These are phyloP conservation scores for Hyles vespertilio DNA, from an alignment of 1,140 invertebrate genomes.

Conservation along the genomic window DNA sequence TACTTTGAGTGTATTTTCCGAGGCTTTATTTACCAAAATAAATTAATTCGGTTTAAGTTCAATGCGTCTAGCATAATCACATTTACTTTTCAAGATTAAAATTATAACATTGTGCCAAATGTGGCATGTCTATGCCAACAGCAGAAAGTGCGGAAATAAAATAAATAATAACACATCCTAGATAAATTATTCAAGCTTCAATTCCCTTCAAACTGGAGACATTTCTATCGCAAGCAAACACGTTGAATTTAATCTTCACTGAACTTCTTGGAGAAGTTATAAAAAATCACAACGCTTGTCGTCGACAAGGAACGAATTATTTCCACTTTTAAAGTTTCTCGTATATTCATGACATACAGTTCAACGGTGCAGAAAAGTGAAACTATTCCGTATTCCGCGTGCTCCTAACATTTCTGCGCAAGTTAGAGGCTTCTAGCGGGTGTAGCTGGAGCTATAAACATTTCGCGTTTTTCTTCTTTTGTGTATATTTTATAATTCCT, in stretches of 20 bases:
- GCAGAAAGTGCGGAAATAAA: too few relatives aligned
- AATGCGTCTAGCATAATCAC: too few relatives aligned
- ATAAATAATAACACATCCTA: too few relatives aligned
- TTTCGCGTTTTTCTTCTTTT: too few relatives aligned
- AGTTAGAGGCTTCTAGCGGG: constrained; percentile 24
- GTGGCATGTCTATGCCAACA: too few relatives aligned
- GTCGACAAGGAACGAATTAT: constrained; percentile 39
- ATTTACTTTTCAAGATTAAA: too few relatives aligned
- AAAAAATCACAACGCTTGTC: constrained; percentile 13
- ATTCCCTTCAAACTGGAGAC: constrained; percentile 6
- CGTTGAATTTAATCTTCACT: constrained; percentile 17
- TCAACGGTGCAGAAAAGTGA: constrained; percentile 68
- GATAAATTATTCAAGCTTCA: background rate
- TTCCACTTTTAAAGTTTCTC: constrained; percentile 62
- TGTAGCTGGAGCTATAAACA: too few relatives aligned
- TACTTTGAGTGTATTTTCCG: too few relatives aligned
- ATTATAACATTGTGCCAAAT: too few relatives aligned
- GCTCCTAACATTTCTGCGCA: constrained; percentile 19
- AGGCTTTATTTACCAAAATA: too few relatives aligned
- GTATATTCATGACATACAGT: constrained; percentile 59
- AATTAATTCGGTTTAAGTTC: too few relatives aligned
- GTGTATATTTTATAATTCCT: too few relatives aligned
- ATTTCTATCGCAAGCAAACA: constrained; percentile 10
- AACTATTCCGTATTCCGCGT: constrained; percentile 57
- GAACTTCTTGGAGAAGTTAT: constrained; percentile 13